Evolutionary conservation across 2,888 invertebrate species (phyloP).

Genomic region (Drosophila buzzatii): DNA sequence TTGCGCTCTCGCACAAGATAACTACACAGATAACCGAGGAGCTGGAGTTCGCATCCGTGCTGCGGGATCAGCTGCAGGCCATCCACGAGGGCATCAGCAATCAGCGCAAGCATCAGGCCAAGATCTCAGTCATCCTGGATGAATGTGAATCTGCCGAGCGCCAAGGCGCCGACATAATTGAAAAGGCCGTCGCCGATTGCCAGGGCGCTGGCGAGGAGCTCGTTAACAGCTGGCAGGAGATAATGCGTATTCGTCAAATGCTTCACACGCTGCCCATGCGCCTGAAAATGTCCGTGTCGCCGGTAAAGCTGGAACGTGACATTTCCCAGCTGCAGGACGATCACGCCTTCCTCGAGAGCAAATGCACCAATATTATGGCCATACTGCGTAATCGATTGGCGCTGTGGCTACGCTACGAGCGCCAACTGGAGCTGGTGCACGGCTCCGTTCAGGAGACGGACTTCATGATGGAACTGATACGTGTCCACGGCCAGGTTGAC

Average conservation of each 20-base stretch:
- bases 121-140: slow-evolving; percentile 88
- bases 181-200: slow-evolving; percentile 91
- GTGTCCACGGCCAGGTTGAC: slow-evolving; percentile 93
- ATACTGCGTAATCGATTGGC: slow-evolving; percentile 88
- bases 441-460: slow-evolving; percentile 94
- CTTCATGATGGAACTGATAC: slow-evolving; percentile 94
- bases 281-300: slow-evolving; percentile 91
- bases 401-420: slow-evolving; percentile 92
- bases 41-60: slow-evolving; percentile 89
- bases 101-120: slow-evolving; percentile 89
- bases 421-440: slow-evolving; percentile 91
- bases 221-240: slow-evolving; percentile 91
- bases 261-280: slow-evolving; percentile 92
- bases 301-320: slow-evolving; percentile 91
- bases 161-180: slow-evolving; percentile 91
- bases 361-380: slow-evolving; percentile 89
- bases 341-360: slow-evolving; percentile 90
- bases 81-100: slow-evolving; percentile 90
- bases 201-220: slow-evolving; percentile 90
- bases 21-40: slow-evolving; percentile 91
- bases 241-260: slow-evolving; percentile 90
- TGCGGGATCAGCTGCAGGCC: slow-evolving; percentile 91
- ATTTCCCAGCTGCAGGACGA: slow-evolving; percentile 91
- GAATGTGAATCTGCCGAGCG: slow-evolving; percentile 91
- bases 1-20: slow-evolving; percentile 90